phyloP scores from a whole-genome alignment of 2,888 invertebrate genomes.

The Vannuccia rotundouncinata region DNA sequence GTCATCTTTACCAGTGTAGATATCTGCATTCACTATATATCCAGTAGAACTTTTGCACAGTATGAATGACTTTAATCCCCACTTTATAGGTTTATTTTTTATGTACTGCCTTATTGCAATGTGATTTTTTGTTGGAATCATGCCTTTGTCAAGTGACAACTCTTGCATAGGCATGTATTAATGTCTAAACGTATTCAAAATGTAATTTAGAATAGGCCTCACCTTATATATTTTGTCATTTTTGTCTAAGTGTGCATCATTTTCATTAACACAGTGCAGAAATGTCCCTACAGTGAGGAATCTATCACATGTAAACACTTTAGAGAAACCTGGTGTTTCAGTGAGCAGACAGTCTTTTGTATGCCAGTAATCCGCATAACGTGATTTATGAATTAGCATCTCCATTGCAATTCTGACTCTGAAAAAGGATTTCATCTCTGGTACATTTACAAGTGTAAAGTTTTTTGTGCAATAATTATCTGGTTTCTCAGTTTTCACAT shows the following conservation, averaged over 20 bases:
- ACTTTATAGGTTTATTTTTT: constrained; percentile 38
- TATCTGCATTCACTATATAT: constrained; percentile 38
- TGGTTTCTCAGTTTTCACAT: constrained; percentile 16
- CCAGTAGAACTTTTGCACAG: constrained; percentile 38
- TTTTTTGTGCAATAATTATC: constrained; percentile 3
- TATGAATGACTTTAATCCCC: constrained; percentile 40
- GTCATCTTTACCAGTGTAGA: constrained; percentile 39
- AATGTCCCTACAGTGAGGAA: constrained; percentile 41
- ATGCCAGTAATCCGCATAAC: constrained; percentile 39
- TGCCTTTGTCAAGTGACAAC: constrained; percentile 40
- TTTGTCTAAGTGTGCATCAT: constrained; percentile 39
- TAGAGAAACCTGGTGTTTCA: constrained; percentile 39
- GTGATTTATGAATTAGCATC: constrained; percentile 35
- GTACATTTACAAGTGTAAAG: constrained; percentile 37
- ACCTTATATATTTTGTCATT: constrained; percentile 41
- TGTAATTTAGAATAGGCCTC: constrained; percentile 35
- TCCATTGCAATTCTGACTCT: constrained; percentile 40
- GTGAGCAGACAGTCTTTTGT: constrained; percentile 30
- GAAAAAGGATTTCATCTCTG: constrained; percentile 41
- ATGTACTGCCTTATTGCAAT: constrained; percentile 29
- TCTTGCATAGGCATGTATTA: constrained; percentile 31
- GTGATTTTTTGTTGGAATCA: constrained; percentile 25
- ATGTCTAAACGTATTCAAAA: constrained; percentile 16
- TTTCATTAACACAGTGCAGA: constrained; percentile 40
- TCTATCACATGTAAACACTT: constrained; percentile 37